A percentile compares a stretch with the other conserved stretches of the same genome.
Evolutionary conservation across 2,797 vertebrate genomes (phyloP).

Genomic region (Zonotrichia albicollis): DNA sequence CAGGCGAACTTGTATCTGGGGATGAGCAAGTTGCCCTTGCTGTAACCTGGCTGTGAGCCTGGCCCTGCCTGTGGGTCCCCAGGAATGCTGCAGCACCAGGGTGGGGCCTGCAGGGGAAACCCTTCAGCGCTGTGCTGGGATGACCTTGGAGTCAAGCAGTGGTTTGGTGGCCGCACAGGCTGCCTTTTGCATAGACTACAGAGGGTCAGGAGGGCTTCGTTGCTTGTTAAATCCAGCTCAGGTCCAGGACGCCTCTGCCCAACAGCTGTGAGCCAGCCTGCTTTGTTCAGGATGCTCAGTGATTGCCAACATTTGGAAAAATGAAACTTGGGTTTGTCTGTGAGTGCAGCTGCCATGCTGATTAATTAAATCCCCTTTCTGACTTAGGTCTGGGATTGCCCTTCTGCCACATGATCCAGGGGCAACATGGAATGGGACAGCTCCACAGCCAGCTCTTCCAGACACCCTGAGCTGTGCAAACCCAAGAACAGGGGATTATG

Average conservation of each 20-base stretch:
- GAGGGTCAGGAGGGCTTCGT: background rate
- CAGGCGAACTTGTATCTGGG: rapidly evolving
- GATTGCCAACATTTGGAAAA: background rate
- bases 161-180: rapidly evolving
- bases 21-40: background rate
- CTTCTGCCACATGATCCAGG: background rate
- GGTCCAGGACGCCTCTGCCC: background rate
- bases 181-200: background rate
- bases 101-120: background rate
- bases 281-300: background rate
- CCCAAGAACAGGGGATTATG: background rate
- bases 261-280: background rate
- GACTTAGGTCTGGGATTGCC: background rate
- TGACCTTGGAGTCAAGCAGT: background rate
- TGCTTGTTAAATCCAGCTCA: background rate
- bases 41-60: background rate
- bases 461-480: background rate
- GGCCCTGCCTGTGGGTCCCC: background rate
- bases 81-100: background rate
- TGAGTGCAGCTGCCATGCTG: background rate
- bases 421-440: background rate
- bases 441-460: background rate
- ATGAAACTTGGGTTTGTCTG: background rate
- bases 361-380: background rate
- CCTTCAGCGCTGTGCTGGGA: background rate